Evolutionary conservation across 2,113 vertebrate genomes (phyloP), one percentile per base, ranked within the genome.

Genomic region (Tursiops truncatus): DNA sequence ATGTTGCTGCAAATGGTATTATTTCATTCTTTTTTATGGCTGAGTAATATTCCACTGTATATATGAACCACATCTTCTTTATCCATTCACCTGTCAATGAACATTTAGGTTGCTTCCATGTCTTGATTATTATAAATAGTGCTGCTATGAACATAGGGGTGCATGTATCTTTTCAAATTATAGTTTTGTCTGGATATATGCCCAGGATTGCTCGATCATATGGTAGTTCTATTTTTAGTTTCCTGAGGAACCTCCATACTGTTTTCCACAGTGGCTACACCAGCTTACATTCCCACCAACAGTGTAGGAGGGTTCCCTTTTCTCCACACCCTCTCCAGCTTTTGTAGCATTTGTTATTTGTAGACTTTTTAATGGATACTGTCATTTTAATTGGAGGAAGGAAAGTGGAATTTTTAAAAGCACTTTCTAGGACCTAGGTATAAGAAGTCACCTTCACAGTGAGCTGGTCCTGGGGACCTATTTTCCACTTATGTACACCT

Each of bases 51-150:
- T 31, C 28, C 44, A 0, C 0, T 6, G 26, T 0, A 10, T 50
- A 3, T 0, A 0, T 20, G 41, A 41, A 0, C 74, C 9, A 0
- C 74, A 3, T 20, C 44, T 11, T 11, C 60, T 62, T 26, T 1
- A 50, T 1, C 73, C 17, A 12, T 11, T 20, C 74, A 1, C 2
- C 5, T 50, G 44, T 33, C 74, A 0, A 3, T 33, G 74, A 28
- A 31, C 74, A 10, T 5, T 3, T 28, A 33, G 44, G 28, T 1
- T 50, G 74, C 3, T 12, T 12, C 56, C 20, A 21, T 21, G 20
- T 31, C 44, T 12, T 50, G 28, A 20, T 28, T 20, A 2, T 33
- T 47, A 3, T 77, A 17, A 77, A 28, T 3, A 21, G 15, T 50
- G 44, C 17, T 12, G 17, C 73, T 20, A 9, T 20, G 73, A 50